Conservation (phyloP, 30 jellyfish, hydroid and myxozoan genomes). For the Aurelia aurita complex sp. Pacific region DNA sequence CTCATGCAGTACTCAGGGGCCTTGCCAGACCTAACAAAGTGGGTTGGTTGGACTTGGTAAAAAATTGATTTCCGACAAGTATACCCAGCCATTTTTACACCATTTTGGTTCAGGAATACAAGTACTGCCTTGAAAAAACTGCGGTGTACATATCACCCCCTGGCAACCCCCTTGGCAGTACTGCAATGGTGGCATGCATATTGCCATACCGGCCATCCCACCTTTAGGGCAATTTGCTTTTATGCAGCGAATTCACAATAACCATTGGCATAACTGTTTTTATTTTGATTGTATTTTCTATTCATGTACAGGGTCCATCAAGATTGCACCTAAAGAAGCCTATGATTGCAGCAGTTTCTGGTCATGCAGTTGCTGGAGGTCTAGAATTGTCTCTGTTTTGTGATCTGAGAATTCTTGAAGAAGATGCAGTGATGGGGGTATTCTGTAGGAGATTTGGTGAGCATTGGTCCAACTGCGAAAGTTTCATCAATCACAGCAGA, state of each 20-base stretch:
- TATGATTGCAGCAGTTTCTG: constrained; percentile 64
- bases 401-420: constrained; percentile 66
- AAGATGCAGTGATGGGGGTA: constrained; percentile 61
- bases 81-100: too few species aligned
- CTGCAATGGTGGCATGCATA: too few species aligned
- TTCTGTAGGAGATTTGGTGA: constrained; percentile 66
- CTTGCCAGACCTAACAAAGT: too few species aligned
- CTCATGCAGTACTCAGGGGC: too few species aligned
- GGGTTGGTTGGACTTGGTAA: too few species aligned
- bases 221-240: background rate
- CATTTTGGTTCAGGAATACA: too few species aligned
- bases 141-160: too few species aligned
- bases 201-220: too few species aligned
- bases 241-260: background rate
- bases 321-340: constrained; percentile 51
- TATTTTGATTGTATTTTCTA: background rate
- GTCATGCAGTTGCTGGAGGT: constrained; percentile 81
- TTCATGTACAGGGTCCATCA: constrained; percentile 47
- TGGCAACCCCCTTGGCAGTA: too few species aligned
- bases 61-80: too few species aligned
- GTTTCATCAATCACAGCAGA: background rate
- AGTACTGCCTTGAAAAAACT: too few species aligned
- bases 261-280: too few species aligned
- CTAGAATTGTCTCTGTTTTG: constrained; percentile 60
- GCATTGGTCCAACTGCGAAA: background rate